A percentile compares a stretch with the other conserved stretches of the same genome.
Evolutionary conservation across 2,113 vertebrate species (phyloP).

Genomic region (Dipodomys ordii): DNA sequence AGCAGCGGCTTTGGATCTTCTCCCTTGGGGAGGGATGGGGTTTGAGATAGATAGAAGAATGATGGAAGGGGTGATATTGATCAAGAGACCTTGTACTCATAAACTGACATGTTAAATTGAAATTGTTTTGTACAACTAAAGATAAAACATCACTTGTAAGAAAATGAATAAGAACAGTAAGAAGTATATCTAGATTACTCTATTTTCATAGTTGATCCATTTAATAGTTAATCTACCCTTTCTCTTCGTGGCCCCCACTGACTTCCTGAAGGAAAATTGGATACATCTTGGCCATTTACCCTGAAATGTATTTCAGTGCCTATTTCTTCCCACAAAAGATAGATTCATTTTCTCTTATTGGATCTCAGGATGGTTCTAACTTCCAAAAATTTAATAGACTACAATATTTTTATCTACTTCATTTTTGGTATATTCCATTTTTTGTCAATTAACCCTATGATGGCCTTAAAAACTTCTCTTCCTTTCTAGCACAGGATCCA

Average conservation of each 20-base stretch:
- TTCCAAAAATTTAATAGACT: slow-evolving; percentile 20
- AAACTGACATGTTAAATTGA: too few species aligned
- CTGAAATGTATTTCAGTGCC: slow-evolving; percentile 9
- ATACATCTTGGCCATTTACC: background rate
- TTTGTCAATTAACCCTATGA: slow-evolving; percentile 5
- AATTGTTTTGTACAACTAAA: too few species aligned
- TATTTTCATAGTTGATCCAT: background rate
- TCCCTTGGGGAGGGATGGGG: background rate
- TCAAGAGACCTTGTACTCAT: too few species aligned
- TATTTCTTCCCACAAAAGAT: background rate
- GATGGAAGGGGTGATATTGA: too few species aligned
- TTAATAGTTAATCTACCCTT: background rate
- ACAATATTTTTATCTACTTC: background rate
- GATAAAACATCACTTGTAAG: too few species aligned
- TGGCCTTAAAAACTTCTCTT: background rate
- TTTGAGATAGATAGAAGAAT: too few species aligned
- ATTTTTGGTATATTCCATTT: background rate
- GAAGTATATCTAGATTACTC: slow-evolving; percentile 7
- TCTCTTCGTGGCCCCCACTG: background rate
- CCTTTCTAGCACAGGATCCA: background rate
- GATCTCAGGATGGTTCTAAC: background rate
- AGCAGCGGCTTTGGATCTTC: background rate
- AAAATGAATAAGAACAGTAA: slow-evolving; percentile 14
- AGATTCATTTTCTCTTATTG: background rate
- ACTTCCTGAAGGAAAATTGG: background rate